Evolutionary conservation across 2,113 vertebrate species (phyloP).

Genomic region (Chaetodon auriga): DNA sequence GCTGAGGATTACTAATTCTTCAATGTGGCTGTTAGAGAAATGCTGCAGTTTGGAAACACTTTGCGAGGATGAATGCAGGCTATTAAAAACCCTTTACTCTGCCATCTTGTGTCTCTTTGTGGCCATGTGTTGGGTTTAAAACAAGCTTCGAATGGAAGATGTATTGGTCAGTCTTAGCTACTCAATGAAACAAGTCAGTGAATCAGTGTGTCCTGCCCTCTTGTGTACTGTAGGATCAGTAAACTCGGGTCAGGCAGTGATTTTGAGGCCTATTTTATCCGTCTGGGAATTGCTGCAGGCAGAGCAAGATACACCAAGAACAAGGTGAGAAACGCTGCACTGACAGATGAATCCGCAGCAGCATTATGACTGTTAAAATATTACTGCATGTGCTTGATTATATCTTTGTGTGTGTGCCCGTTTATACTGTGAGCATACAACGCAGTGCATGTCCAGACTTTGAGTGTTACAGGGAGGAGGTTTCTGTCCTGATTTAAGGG

Average conservation of each 20-base stretch:
- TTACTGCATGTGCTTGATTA: neutral
- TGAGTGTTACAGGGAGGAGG: neutral
- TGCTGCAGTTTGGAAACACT: neutral
- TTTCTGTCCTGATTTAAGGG: neutral
- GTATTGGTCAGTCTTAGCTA: neutral
- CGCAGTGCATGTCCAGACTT: neutral
- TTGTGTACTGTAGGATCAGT: constrained; percentile 87
- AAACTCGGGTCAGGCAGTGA: constrained; percentile 98
- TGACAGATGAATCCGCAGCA: neutral
- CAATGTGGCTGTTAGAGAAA: neutral
- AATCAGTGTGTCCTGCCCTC: neutral
- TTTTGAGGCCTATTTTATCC: constrained; percentile 96
- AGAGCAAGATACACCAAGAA: constrained; percentile 96
- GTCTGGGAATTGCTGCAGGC: constrained; percentile 93
- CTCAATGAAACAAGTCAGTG: neutral
- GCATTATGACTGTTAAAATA: neutral
- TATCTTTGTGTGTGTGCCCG: neutral
- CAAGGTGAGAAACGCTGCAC: constrained; percentile 78
- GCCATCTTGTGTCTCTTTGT: no score
- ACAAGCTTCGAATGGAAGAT: neutral
- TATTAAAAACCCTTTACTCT: neutral
- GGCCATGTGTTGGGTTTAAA: neutral
- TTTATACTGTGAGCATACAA: neutral
- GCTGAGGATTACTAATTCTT: neutral
- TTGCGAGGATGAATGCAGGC: neutral